Percentiles rank a stretch among this genome's conserved stretches.
phyloP scores from a whole-genome alignment of 1,140 invertebrate species.

The Drosophila asahinai region DNA sequence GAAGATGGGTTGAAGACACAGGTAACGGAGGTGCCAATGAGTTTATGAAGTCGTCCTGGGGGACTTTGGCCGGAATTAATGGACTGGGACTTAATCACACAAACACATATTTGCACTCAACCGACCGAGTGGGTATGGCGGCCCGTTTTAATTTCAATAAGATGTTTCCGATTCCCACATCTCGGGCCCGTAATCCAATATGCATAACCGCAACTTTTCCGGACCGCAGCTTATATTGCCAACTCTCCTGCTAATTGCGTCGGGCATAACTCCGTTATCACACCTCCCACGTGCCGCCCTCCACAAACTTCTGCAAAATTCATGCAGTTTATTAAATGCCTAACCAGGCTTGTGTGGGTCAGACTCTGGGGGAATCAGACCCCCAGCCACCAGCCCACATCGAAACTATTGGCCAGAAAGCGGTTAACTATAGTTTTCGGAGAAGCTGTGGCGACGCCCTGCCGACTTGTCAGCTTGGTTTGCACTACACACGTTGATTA shows the following conservation, averaged over 20 bases:
- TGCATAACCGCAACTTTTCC: conserved; percentile 8
- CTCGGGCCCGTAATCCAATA: conserved; percentile 5
- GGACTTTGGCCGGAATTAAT: neutral
- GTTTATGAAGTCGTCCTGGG: conserved; percentile 29
- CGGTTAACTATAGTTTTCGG: conserved; percentile 14
- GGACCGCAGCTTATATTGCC: conserved; percentile 5
- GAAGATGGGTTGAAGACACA: conserved; percentile 1
- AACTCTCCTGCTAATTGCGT: conserved; percentile 20
- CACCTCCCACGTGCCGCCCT: conserved; percentile 2
- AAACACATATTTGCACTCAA: conserved; percentile 3
- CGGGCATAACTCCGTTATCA: conserved; percentile 19
- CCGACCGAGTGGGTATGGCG: neutral
- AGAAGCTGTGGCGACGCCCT: neutral
- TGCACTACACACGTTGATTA: conserved; percentile 23
- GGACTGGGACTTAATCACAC: conserved; percentile 5
- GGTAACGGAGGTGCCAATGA: conserved; percentile 55
- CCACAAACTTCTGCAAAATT: conserved; percentile 38
- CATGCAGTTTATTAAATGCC: conserved; percentile 48
- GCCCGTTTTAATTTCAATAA: conserved; percentile 14
- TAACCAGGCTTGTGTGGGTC: conserved; percentile 14
- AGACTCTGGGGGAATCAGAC: conserved; percentile 29
- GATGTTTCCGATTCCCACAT: neutral
- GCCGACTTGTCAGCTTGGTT: neutral
- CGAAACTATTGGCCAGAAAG: conserved; percentile 34
- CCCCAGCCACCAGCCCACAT: neutral